phyloP scores from a whole-genome alignment of 2,888 invertebrate species.

The Leptopterna dolabrata region DNA sequence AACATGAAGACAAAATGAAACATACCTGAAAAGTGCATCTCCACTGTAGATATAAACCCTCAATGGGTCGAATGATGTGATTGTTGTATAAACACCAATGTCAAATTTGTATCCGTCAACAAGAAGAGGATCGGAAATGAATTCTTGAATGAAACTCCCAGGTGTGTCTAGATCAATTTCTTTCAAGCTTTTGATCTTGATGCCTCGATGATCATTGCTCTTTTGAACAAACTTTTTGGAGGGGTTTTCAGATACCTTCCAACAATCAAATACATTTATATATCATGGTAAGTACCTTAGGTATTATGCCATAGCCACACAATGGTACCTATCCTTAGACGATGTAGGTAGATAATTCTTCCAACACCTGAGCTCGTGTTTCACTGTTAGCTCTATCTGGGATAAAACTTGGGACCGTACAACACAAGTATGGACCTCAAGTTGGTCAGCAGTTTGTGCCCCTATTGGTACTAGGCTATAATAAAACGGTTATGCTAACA shows the following conservation, averaged over 20 bases:
- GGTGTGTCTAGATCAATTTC: constrained; percentile 78
- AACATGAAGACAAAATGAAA: not conserved
- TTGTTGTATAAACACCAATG: constrained; percentile 91
- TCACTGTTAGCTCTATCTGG: no score
- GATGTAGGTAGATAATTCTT: no score
- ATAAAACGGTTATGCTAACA: no score
- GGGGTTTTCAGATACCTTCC: constrained; percentile 71
- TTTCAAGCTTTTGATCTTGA: constrained; percentile 77
- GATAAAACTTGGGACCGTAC: no score
- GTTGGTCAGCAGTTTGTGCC: no score
- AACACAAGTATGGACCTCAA: no score
- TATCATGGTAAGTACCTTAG: no score
- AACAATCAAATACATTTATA: constrained; percentile 29
- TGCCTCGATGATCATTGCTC: constrained; percentile 90
- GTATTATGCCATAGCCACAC: constrained; percentile 65
- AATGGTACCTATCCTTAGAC: no score
- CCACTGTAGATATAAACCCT: constrained; percentile 89
- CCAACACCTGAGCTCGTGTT: no score
- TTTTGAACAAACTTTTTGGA: constrained; percentile 88
- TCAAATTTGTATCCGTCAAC: constrained; percentile 96
- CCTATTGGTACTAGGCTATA: no score
- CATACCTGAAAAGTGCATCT: constrained; percentile 86
- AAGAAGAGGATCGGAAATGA: constrained; percentile 85
- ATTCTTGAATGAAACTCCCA: constrained; percentile 91
- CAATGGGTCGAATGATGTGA: constrained; percentile 92